phyloP scores from a whole-genome alignment of 2,888 invertebrate genomes.

The Megamerina dolium region DNA sequence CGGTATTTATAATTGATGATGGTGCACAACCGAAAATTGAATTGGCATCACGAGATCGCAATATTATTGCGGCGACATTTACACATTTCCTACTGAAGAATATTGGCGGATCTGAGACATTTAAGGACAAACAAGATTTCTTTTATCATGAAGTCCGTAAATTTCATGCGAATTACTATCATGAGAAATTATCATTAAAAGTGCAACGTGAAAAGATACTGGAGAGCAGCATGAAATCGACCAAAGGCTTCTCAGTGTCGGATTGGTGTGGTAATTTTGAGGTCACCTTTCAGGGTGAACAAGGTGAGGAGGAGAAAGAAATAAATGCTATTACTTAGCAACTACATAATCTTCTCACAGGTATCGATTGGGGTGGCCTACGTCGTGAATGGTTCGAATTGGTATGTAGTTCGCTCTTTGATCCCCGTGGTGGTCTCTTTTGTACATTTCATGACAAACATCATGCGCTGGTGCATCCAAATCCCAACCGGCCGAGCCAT shows the following conservation, averaged over 20 bases:
- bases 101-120: conserved; percentile 92
- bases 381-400: conserved; percentile 92
- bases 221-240: conserved; percentile 78
- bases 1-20: conserved; percentile 77
- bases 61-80: conserved; percentile 88
- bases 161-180: conserved; percentile 79
- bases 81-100: conserved; percentile 86
- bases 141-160: conserved; percentile 78
- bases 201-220: conserved; percentile 75
- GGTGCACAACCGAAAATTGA: conserved; percentile 84
- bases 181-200: conserved; percentile 77
- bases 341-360: too few relatives aligned
- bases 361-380: conserved; percentile 91
- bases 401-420: conserved; percentile 81
- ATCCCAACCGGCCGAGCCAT: conserved; percentile 67
- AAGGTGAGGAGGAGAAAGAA: conserved; percentile 62
- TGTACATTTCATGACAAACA: conserved; percentile 78
- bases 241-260: conserved; percentile 73
- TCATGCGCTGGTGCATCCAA: conserved; percentile 86
- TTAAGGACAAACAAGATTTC: conserved; percentile 76
- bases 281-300: conserved; percentile 88
- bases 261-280: conserved; percentile 96
- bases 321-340: too few relatives aligned
- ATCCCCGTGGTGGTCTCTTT: conserved; percentile 76
- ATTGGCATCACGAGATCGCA: conserved; percentile 75